Evolutionary conservation across 2,113 vertebrate genomes (phyloP).

Genomic region (Mormyrus iriodes): DNA sequence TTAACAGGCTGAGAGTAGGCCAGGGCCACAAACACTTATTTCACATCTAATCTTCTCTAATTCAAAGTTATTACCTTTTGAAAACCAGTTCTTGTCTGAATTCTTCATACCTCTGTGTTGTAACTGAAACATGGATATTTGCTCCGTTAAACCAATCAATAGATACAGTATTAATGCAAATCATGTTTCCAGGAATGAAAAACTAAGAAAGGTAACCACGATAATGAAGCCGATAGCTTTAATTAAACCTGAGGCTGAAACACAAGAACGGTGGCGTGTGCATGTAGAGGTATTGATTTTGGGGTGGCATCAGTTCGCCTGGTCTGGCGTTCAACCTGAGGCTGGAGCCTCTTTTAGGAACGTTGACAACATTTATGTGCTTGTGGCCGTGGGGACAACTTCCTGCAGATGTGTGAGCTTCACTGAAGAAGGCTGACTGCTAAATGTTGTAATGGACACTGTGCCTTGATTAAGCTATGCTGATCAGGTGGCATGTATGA

Average conservation of each 20-base stretch:
- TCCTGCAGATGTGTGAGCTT: neutral
- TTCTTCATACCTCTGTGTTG: neutral
- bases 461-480: neutral
- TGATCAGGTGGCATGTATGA: neutral
- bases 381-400: neutral
- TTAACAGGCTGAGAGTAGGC: constrained; percentile 1
- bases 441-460: neutral
- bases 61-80: neutral
- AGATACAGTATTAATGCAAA: constrained; percentile 23
- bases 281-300: neutral
- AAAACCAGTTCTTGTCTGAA: neutral
- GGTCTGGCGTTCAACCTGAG: neutral
- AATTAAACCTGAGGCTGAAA: constrained; percentile 11
- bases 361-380: neutral
- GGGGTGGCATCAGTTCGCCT: too few species aligned
- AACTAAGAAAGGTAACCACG: constrained; percentile 24
- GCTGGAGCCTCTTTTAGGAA: neutral
- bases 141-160: neutral
- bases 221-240: constrained; percentile 21
- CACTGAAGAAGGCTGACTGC: neutral
- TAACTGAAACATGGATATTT: neutral
- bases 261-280: neutral
- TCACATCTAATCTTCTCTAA: neutral
- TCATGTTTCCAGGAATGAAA: constrained; percentile 6
- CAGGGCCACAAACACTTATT: constrained; percentile 17